Evolutionary conservation across 2,797 vertebrate genomes (phyloP).

Genomic region (Anisognathus igniventris): DNA sequence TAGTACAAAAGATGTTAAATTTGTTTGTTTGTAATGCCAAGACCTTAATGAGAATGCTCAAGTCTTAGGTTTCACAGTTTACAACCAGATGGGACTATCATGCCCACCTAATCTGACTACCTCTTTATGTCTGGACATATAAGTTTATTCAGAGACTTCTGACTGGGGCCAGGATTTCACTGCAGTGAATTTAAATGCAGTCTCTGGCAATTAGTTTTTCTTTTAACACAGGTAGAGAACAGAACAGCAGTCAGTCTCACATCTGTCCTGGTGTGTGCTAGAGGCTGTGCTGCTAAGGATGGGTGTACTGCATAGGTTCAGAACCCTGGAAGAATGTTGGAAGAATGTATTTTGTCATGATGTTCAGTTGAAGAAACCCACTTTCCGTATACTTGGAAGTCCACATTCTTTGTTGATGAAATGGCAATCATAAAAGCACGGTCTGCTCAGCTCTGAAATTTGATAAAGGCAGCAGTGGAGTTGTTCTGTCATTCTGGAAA

Average conservation of each 20-base stretch:
- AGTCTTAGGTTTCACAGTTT: not conserved
- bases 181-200: not conserved
- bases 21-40: not conserved
- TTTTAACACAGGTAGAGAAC: not conserved
- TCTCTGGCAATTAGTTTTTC: not conserved
- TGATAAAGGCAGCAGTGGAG: not conserved
- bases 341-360: not conserved
- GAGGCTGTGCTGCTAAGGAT: not conserved
- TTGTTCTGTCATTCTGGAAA: not conserved
- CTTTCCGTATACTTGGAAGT: not conserved
- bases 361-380: not conserved
- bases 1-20: not conserved
- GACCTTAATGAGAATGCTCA: not conserved
- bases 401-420: not conserved
- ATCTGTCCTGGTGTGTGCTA: not conserved
- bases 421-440: not conserved
- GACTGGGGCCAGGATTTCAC: not conserved
- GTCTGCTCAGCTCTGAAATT: not conserved
- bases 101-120: not conserved
- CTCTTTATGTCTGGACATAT: not conserved
- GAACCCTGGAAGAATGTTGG: not conserved
- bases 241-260: not conserved
- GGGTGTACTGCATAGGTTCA: not conserved
- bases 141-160: not conserved
- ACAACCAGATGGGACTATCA: too few relatives aligned